Evolutionary conservation across 2,888 invertebrate species (phyloP), one percentile per base, ranked within the genome.

Genomic region (Clepsis dumicolana): DNA sequence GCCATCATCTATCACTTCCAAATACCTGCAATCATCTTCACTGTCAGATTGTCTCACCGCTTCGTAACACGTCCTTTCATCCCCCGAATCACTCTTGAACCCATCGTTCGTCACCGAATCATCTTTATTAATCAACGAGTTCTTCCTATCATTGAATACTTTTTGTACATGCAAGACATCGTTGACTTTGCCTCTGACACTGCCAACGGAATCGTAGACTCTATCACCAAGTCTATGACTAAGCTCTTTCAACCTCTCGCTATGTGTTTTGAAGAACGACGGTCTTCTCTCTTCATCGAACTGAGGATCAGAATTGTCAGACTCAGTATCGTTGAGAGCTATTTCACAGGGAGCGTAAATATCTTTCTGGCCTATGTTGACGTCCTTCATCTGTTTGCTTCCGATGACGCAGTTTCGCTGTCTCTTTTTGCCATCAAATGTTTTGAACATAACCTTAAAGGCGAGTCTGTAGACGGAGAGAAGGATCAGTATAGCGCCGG

Each of bases 401-500:
- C 76, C 78, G 16, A 84, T 80, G 65, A 80, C 75, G 50, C 81
- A 77, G 72, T 84, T 84, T 16, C 75, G 65, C 32, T 80, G 77
- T n/a, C 78, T 80, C 24, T 82, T 80, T 38, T 77, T 80, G 16
- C 72, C 71, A 73, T 89, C 83, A 21, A 88, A 79, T 5, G 74
- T 73, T 73, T 86, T 89, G 77, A 91, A 92, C 88, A 92, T 89
- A n/a, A 93, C 76, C 71, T 91, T 90, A 80, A 91, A 93, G 1
- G 92, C 89, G 0, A 93, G 77, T 32, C 87, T 85, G 81, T 92
- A 91, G 50, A 90, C 80, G 0, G 95, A 85, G 12, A 94, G 85
- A 54, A 95, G 84, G 0, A 95, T 82, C 10, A 96, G 85, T 32
- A 95, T 85, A 0, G 93, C 74, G 0, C 92, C 91, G 0, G 95